Evolutionary conservation across 2,797 vertebrate species (phyloP), one percentile per base, ranked within the genome.

Genomic region (Molossus alvarezi): DNA sequence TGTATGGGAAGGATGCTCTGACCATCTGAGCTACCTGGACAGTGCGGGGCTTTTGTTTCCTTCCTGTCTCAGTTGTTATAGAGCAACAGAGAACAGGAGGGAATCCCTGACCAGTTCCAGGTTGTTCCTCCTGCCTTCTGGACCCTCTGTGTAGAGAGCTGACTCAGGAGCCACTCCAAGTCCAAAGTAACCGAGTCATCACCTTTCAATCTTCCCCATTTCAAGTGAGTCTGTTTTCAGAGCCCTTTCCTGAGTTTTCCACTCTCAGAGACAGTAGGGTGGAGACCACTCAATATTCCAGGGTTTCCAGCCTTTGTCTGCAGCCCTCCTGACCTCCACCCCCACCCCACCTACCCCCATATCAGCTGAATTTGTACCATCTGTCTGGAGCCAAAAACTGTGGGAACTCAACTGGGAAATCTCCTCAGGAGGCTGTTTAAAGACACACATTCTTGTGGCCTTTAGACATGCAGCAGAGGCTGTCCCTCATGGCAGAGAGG

Each of bases 401-500:
- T 4, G 3, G 9, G 71, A 33, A 21, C 15, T 21, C 9, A 37
- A 79, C 48, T 10, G 1, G 2, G 67, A 71, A 37, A 80, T 6
- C 6, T 6, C 25, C 27, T 33, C 18, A 1, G 33, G 48, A 0
- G 1, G 29, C 76, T 64, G 62, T 3, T 53, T 2, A 15, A 6
- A 82, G 45, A 77, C 53, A 81, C 13, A 41, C 0, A 1, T 21
- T 3, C 21, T 0, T 17, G 29, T 15, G 33, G 76, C n/a, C 37
- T 58, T 76, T 27, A 3, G 53, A 10, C 73, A 29, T 0, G 0
- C 7, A 17, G 4, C 15, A 23, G 55, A 71, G 65, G 57, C 8
- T 33, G 41, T 33, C 6, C 14, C 2, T 15, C 0, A 0, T 3
- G 20, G 15, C 1, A 0, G 12, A 23, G 23, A 13, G 13, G 0